Evolutionary conservation across 2,888 invertebrate species (phyloP).

Genomic region (Anagyrus pseudococci): DNA sequence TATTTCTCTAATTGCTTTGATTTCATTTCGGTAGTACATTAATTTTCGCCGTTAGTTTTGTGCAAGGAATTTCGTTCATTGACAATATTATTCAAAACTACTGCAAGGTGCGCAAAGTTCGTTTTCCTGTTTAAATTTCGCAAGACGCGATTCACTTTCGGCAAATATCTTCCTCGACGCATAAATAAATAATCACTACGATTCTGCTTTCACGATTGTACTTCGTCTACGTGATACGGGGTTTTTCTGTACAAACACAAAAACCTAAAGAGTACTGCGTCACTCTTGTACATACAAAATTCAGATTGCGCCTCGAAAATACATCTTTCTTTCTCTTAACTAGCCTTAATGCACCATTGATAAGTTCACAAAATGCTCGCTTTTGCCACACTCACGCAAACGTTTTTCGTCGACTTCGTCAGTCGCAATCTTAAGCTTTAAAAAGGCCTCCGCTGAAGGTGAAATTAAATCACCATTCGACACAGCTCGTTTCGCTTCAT

Average conservation of each 20-base stretch:
- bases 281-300: conserved; percentile 36
- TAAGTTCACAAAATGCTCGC: conserved; percentile 37
- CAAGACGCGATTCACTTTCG: conserved; percentile 6
- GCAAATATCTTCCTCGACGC: conserved; percentile 17
- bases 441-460: conserved; percentile 40
- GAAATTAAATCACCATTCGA: conserved; percentile 19
- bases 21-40: not conserved
- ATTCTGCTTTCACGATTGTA: conserved; percentile 11
- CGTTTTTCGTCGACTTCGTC: conserved; percentile 19
- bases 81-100: not conserved
- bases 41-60: not conserved
- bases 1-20: not conserved
- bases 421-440: conserved; percentile 35
- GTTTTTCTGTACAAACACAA: conserved; percentile 38
- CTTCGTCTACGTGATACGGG: conserved; percentile 25
- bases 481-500: conserved; percentile 19
- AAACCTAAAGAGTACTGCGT: conserved; percentile 31
- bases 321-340: conserved; percentile 31
- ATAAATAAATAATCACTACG: conserved; percentile 30
- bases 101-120: not conserved
- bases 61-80: not conserved
- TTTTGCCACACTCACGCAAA: conserved; percentile 15
- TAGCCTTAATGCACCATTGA: conserved; percentile 38
- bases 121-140: conserved; percentile 10
- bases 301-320: conserved; percentile 35